Evolutionary conservation across 2,113 vertebrate species (phyloP), one percentile per base, ranked within the genome.

Genomic region (Chloropsis cyanopogon): DNA sequence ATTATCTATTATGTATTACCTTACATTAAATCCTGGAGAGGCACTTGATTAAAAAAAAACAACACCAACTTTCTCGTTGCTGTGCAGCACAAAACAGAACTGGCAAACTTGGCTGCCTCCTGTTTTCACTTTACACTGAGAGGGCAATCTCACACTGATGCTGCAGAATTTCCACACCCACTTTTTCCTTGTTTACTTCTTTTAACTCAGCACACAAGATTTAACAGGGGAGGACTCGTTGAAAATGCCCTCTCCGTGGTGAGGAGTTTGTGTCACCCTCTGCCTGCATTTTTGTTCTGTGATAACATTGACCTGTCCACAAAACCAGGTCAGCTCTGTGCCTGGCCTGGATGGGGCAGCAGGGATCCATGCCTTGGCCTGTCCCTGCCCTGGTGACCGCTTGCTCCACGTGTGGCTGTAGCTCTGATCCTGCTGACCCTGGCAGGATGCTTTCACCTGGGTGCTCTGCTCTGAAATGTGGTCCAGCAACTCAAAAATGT

Each of bases 81-180:
- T 77, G 68, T 31, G 82, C 84, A 61, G 47, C 72, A 50, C 56
- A 69, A 88, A 96, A 92, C 12, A 88, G 66, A 94, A 12, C 14
- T 65, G 85, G 64, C 60, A 90, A 92, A 78, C n/a, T 61, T 68
- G 69, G 64, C 82, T 82, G 71, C 65, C 88, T 92, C 68, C 82
- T 94, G 90, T 94, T 96, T 93, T 81, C 79, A 90, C 81, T 88
- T 76, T 57, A 49, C 76, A 69, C 71, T 21, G 71, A 82, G 80
- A 93, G 82, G 92, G 86, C 86, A 96, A 84, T 61, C 92, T 90
- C 94, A 96, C 94, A n/a, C 72, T 57, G 72, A 78, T 79, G 86
- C 83, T 93, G 75, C 88, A 93, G 11, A 49, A 94, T 95, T 94
- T 96, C 86, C 73, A 86, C 82, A 59, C 29, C 64, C 88, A 71